A percentile compares a stretch with the other conserved stretches of the same genome.
phyloP scores from a whole-genome alignment of 2,113 vertebrate genomes.

The Pantherophis guttatus region DNA sequence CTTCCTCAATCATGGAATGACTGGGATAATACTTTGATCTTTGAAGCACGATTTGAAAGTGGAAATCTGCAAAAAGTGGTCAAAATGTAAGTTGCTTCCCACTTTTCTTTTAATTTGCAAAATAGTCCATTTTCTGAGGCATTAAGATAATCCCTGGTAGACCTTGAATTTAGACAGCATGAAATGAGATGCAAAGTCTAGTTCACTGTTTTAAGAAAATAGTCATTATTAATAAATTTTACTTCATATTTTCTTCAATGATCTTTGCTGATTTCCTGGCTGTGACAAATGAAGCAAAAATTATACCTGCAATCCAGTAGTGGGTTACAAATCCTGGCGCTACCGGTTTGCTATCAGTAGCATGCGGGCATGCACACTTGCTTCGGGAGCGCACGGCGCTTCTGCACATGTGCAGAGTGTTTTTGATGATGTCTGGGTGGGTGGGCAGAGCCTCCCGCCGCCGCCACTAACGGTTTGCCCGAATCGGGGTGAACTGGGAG shows the following conservation, averaged over 20 bases:
- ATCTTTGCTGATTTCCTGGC: not conserved
- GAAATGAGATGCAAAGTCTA: not conserved
- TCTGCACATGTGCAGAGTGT: too few species aligned
- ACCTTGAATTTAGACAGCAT: not conserved
- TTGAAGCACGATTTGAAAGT: conserved; percentile 78
- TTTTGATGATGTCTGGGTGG: too few species aligned
- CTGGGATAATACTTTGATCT: conserved; percentile 68
- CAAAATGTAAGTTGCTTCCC: conserved; percentile 71
- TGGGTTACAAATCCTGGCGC: too few species aligned
- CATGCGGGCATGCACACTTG: too few species aligned
- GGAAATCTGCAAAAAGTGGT: conserved; percentile 76
- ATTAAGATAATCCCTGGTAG: not conserved
- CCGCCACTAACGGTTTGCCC: too few species aligned
- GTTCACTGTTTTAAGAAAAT: not conserved
- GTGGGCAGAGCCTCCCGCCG: too few species aligned
- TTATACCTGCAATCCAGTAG: not conserved
- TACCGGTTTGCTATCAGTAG: too few species aligned
- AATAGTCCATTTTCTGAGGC: not conserved
- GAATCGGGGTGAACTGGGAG: too few species aligned
- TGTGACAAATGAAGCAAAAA: not conserved
- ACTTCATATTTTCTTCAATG: not conserved
- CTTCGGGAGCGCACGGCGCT: too few species aligned
- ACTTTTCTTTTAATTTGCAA: conserved; percentile 44
- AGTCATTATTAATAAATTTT: not conserved
- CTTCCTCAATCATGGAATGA: conserved; percentile 43